A percentile compares a stretch with the other conserved stretches of the same genome.
phyloP scores from a whole-genome alignment of 2,113 vertebrate genomes.

The Pagrus major region DNA sequence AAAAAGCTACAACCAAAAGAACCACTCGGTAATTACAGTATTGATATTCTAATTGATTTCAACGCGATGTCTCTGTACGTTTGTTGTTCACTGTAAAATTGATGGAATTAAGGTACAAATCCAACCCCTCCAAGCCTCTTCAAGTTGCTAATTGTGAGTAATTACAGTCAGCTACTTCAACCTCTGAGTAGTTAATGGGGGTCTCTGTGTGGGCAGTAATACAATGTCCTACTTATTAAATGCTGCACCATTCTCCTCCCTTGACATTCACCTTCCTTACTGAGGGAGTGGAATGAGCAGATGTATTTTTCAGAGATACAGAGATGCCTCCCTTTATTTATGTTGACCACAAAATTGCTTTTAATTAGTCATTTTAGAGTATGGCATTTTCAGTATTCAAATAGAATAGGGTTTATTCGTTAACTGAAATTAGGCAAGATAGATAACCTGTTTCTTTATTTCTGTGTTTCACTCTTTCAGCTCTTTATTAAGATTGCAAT shows the following conservation, averaged over 20 bases:
- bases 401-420: slow-evolving; percentile 2
- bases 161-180: slow-evolving; percentile 51
- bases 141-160: slow-evolving; percentile 63
- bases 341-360: not conserved
- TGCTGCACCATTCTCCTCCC: slow-evolving; percentile 53
- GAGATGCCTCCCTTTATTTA: slow-evolving; percentile 23
- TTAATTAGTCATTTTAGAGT: not conserved
- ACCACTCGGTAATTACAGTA: not conserved
- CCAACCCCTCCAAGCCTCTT: slow-evolving; percentile 35
- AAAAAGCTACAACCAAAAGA: not conserved
- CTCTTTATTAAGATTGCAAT: not conserved
- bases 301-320: slow-evolving; percentile 11
- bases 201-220: slow-evolving; percentile 55
- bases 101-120: slow-evolving; percentile 51
- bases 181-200: slow-evolving; percentile 54
- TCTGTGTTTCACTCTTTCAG: not conserved
- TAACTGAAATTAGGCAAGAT: not conserved
- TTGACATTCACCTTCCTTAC: slow-evolving; percentile 59
- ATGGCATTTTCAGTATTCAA: not conserved
- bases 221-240: slow-evolving; percentile 65
- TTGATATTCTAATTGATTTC: slow-evolving; percentile 10
- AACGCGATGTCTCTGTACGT: not conserved
- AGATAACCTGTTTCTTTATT: not conserved
- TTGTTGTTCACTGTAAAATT: slow-evolving; percentile 64
- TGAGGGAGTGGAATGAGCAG: slow-evolving; percentile 58